Conservation (phyloP, 2,888 invertebrate species). For the Hartigia nigra region DNA sequence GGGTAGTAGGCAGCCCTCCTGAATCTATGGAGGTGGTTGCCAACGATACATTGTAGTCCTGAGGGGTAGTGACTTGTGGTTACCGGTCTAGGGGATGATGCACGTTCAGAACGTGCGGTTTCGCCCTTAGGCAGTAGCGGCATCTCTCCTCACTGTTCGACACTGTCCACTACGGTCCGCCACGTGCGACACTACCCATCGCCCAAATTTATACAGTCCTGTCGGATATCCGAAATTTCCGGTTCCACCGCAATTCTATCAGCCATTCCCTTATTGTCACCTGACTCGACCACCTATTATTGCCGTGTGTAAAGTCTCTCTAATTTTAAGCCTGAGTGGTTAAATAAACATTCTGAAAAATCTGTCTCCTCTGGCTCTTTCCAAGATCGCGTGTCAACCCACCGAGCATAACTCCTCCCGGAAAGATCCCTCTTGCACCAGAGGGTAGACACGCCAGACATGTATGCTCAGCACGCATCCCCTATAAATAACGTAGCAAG, state of each 20-base stretch:
- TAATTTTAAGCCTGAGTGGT: background rate
- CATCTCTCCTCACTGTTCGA: background rate
- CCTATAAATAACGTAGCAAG: conserved; percentile 54
- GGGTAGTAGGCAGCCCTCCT: conserved; percentile 2
- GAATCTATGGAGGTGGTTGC: conserved; percentile 8
- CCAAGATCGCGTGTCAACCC: conserved; percentile 9
- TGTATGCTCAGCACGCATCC: conserved; percentile 55
- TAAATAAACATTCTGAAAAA: background rate
- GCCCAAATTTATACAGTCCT: background rate
- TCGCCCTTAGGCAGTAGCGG: conserved; percentile 22
- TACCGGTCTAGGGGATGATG: conserved; percentile 54
- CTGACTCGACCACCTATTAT: background rate
- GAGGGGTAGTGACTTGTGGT: conserved; percentile 56
- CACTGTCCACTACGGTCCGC: background rate
- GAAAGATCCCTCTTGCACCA: background rate
- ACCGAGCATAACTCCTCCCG: background rate
- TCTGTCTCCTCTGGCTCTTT: background rate
- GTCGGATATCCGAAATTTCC: background rate
- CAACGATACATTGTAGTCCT: conserved; percentile 45
- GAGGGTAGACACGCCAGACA: conserved; percentile 21
- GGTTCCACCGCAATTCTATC: conserved; percentile 8
- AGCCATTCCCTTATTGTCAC: conserved; percentile 1
- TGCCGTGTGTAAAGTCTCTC: background rate
- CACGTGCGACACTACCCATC: background rate
- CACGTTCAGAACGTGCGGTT: conserved; percentile 49